Conservation (phyloP, 2,888 invertebrate species). For the Scelioninae gen. 2 region DNA sequence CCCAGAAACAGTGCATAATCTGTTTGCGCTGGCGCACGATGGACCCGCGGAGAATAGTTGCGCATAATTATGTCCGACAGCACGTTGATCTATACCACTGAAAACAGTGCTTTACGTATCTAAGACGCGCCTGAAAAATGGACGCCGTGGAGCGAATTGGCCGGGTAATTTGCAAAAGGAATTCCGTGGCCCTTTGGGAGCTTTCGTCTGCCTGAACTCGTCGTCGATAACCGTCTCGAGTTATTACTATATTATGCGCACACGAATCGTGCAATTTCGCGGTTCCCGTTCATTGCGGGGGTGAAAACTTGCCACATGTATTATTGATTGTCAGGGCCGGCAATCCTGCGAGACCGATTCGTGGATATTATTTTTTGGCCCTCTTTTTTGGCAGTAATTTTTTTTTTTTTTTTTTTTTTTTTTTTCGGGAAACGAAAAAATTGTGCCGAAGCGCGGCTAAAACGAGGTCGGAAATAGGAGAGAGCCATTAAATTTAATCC, state of each 20-base stretch:
- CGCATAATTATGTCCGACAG: constrained; percentile 40
- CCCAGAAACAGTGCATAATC: constrained; percentile 20
- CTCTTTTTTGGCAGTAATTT: too few species aligned
- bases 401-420: too few species aligned
- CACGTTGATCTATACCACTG: constrained; percentile 46
- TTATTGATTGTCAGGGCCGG: constrained; percentile 41
- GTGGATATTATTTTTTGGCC: too few species aligned
- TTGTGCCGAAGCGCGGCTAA: neutral
- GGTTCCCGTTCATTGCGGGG: constrained; percentile 15
- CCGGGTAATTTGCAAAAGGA: constrained; percentile 17
- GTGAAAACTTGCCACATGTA: constrained; percentile 45
- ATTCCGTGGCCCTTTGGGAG: constrained; percentile 33
- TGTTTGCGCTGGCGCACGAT: constrained; percentile 4
- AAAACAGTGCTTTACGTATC: constrained; percentile 29
- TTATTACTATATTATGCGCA: constrained; percentile 59
- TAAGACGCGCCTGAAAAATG: constrained; percentile 33
- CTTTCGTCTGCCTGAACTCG: constrained; percentile 8
- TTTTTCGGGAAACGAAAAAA: constrained; percentile 9
- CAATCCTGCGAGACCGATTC: constrained; percentile 38
- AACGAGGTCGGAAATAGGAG: constrained; percentile 33
- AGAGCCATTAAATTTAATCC: constrained; percentile 38
- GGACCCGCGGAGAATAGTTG: constrained; percentile 12
- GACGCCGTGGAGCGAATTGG: constrained; percentile 16
- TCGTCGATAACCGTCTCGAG: constrained; percentile 51
- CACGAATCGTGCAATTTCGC: constrained; percentile 11